These are phyloP conservation scores for Pseudorasbora parva DNA, from an alignment of 2,113 vertebrate genomes.

Conservation along the genomic window DNA sequence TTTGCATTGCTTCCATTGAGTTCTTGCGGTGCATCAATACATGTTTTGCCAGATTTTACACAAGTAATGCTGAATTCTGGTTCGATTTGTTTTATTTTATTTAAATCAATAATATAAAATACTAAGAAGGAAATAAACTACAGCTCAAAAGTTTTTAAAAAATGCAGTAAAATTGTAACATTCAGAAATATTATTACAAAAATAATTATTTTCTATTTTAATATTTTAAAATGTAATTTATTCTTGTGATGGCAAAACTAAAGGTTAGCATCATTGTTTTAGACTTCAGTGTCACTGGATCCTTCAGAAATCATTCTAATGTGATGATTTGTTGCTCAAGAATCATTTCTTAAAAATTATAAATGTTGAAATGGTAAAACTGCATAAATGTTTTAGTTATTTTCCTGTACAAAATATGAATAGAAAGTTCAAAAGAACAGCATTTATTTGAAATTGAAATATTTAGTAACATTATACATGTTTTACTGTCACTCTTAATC, in stretches of 20 bases:
- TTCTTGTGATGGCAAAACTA: not conserved
- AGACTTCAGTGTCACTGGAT: not conserved
- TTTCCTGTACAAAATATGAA: too few species aligned
- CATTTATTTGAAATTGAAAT: not conserved
- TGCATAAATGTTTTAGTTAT: not conserved
- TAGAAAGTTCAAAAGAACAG: not conserved
- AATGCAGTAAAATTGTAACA: too few species aligned
- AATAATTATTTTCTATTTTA: not conserved
- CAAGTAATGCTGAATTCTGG: not conserved
- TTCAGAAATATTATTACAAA: too few species aligned
- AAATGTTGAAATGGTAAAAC: not conserved
- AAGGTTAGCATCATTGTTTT: not conserved
- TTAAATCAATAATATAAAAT: not conserved
- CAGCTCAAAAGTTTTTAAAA: not conserved
- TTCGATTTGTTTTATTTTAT: not conserved
- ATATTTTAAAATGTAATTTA: not conserved
- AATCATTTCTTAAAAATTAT: not conserved
- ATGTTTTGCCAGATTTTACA: not conserved
- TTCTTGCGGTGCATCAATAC: not conserved
- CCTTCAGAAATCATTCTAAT: not conserved
- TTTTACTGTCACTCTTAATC: not conserved
- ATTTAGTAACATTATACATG: not conserved
- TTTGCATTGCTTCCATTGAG: not conserved
- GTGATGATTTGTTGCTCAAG: not conserved
- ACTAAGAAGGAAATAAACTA: not conserved